Base-by-base conservation (phyloP, 2,113 vertebrate species). In the Peromyscus leucopus region DNA sequence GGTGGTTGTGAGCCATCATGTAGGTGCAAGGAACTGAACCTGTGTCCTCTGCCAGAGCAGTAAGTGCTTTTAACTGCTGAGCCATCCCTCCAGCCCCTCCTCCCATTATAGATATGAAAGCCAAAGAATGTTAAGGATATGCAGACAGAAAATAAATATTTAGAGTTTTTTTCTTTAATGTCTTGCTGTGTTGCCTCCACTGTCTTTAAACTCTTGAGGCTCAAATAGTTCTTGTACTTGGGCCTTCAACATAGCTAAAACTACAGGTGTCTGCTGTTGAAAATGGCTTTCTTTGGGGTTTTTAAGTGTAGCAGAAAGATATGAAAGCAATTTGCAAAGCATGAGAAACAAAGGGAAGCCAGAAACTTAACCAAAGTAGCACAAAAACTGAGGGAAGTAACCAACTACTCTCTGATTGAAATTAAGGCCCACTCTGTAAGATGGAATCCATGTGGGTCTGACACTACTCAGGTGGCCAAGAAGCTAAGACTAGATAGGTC, bases 301-400 rank as follows among this genome's bases (percentile, higher is more conserved):
- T 91, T 91, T 85, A 90, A 90, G 63, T 6, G 21, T 84, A 48
- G 85, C 80, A 74, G 39, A 74, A 67, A 94, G 59, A 84, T 36
- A 96, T 3, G 17, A 21, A 55, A 86, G 61, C 22, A 94, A 24
- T 90, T 91, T 82, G 65, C 22, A 75, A 82, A 74, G 59, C 13
- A 90, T 13, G 19, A 71, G 19, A 59, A 17, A 69, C 74, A 85
- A 91, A 28, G 57, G 24, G 33, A 89, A 9, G 10, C 19, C 65
- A 76, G 48, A 85, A 19, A 82, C 31, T 82, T 82, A 8, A n/a
- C 11, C 51, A 51, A 51, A 71, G 33, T 36, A 71, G 69, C 15
- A n/a, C 33, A n/a, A 71, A n/a, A 7, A n/a, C 19, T 71, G 69
- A 71, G 16, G 69, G 12, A 42, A 48, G 39, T 48, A 31, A 78